Conservation (phyloP, 2,797 vertebrate genomes). For the Selene dorsalis region DNA sequence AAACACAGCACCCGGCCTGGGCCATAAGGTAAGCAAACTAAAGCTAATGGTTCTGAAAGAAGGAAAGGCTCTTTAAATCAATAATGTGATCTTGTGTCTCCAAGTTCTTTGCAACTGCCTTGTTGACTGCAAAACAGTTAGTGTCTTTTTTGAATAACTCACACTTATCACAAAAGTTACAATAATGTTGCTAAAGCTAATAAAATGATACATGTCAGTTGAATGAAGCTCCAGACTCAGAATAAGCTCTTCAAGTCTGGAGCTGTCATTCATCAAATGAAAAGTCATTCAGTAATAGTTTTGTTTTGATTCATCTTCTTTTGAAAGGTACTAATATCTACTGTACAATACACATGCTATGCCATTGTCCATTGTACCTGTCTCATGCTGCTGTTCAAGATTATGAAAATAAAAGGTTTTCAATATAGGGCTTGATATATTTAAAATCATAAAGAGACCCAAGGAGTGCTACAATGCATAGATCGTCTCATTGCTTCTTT, state of each 20-base stretch:
- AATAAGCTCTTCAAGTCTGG: not conserved
- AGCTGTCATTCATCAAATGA: not conserved
- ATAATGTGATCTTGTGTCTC: conserved; percentile 3
- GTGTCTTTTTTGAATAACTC: not conserved
- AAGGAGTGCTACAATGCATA: not conserved
- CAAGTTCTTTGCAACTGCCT: not conserved
- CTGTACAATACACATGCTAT: not conserved
- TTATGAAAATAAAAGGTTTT: not conserved
- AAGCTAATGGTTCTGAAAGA: conserved; percentile 10
- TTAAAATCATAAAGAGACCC: not conserved
- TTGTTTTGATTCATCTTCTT: not conserved
- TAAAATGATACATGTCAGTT: conserved; percentile 10
- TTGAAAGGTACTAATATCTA: not conserved
- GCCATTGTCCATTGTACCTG: not conserved
- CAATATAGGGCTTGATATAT: conserved; percentile 4
- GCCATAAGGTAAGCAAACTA: conserved; percentile 69
- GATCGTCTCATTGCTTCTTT: not conserved
- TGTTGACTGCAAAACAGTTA: not conserved
- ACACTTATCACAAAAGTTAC: not conserved
- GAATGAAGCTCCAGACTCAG: not conserved
- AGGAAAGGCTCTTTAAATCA: not conserved
- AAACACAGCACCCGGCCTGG: conserved; percentile 9
- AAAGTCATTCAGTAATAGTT: conserved; percentile 8
- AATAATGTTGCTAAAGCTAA: conserved; percentile 9
- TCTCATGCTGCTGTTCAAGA: not conserved